Base-by-base conservation (phyloP, 2,797 vertebrate genomes). In the Avahi laniger region DNA sequence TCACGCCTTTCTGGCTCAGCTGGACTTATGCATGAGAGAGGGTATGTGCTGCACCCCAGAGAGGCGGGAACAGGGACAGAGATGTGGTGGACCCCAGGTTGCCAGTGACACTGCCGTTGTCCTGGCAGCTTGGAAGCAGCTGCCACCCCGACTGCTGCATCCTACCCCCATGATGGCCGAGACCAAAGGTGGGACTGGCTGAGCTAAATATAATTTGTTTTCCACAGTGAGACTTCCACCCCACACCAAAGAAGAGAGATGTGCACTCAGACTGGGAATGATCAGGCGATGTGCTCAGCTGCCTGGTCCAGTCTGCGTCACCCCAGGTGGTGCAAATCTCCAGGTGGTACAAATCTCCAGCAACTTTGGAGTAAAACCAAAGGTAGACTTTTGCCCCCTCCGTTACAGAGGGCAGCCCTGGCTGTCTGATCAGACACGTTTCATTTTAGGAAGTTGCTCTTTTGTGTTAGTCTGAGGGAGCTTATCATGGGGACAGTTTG, bases 331-430 rank as follows among this genome's bases (percentile, higher is more conserved):
- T 18, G 26, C 41, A n/a, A 33, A 13, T 67, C 61, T 28, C 46
- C n/a, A 52, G 52, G 69, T 41, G 6, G 17, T 18, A 20, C 41
- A n/a, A 33, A 13, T 67, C 61, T 28, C 4, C 6, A 67, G 35
- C 12, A 7, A 7, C 61, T 76, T 61, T 33, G 52, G 48, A 50
- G 79, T 8, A 43, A 43, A 72, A 82, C 33, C 63, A 75, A 70
- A 63, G 0, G 2, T 9, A 4, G 8, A 13, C 26, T n/a, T 17
- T 0, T 10, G 8, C 4, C 41, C 46, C 43, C 15, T 26, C 63
- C 10, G 1, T 35, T 30, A 3, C 43, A 1, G 54, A 48, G 2
- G 78, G 48, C 7, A 63, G 1, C 0, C 6, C 76, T 1, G 43
- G 43, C 70, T 35, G 67, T 90, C 54, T 24, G 48, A 52, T 70